Evolutionary conservation across 30 jellyfish, hydroid and myxozoan species (phyloP), one percentile per base, ranked within the genome.

Genomic region (Aurelia sp.): DNA sequence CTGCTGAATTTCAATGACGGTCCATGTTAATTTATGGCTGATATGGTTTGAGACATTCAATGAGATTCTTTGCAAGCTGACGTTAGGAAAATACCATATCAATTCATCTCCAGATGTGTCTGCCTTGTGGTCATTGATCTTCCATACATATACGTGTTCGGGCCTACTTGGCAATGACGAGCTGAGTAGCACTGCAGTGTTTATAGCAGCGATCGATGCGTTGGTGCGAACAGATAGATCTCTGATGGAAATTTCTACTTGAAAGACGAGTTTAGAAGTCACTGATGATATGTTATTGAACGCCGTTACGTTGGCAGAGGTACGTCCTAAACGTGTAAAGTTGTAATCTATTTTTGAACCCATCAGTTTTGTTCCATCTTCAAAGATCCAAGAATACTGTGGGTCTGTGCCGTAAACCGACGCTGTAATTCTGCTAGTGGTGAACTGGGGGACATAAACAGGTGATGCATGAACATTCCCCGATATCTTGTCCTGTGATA

Each of bases 71-170:
- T 84, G 87, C 17, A 19, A 4, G 47, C 93, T 87, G 4, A 50
- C 17, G 1, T 62, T 61, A 15, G 55, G 8, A 59, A 84, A 84
- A 21, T 44, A 17, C 69, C 69, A 50, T 22, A 47, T 31, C 0
- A 84, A 33, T 0, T 3, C 21, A 84, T 73, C 82, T 3, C 67
- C 21, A 11, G 63, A 53, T 9, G 37, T 31, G 33, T 53, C 48
- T 11, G 63, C 17, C 10, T 40, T 17, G 3, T 20, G 41, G 35
- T 21, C 77, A 23, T 66, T 71, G 13, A 73, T 30, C 16, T 8
- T 40, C 93, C 93, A 84, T n/a, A 69, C 11, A 58, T 84, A 84
- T 3, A 21, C 73, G 65, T 71, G 87, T 41, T 84, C 93, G 1
- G 81, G 75, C 52, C 86, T 55, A 57, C 15, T 13, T 44, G 58